phyloP scores from a whole-genome alignment of 2,797 vertebrate genomes.

The Carduelis carduelis region DNA sequence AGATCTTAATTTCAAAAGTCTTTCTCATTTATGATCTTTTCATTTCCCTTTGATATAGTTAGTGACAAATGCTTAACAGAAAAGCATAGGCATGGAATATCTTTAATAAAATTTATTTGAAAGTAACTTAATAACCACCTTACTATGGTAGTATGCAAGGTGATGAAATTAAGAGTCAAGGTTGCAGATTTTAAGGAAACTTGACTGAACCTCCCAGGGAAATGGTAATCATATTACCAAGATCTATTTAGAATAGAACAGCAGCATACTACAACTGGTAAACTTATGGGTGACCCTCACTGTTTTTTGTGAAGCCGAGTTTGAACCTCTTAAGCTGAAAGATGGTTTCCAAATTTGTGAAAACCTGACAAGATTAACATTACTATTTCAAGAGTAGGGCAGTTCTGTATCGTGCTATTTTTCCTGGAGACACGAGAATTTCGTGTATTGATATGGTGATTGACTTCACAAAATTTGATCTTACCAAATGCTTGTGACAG shows the following conservation, averaged over 20 bases:
- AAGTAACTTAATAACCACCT: background rate
- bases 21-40: background rate
- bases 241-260: background rate
- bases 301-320: background rate
- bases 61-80: background rate
- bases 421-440: background rate
- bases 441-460: background rate
- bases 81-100: background rate
- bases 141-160: background rate
- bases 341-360: background rate
- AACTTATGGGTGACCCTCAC: background rate
- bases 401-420: background rate
- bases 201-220: background rate
- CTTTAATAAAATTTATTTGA: background rate
- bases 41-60: background rate
- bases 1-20: background rate
- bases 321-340: background rate
- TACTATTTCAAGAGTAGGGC: background rate
- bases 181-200: background rate
- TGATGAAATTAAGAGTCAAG: background rate
- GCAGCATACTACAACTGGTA: background rate
- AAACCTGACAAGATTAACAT: background rate
- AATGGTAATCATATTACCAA: background rate
- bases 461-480: background rate
- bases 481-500: background rate